A percentile compares a stretch with the other conserved stretches of the same genome.
These are phyloP conservation scores for Lota lota DNA, from an alignment of 2,113 vertebrate genomes.

Conservation along the genomic window DNA sequence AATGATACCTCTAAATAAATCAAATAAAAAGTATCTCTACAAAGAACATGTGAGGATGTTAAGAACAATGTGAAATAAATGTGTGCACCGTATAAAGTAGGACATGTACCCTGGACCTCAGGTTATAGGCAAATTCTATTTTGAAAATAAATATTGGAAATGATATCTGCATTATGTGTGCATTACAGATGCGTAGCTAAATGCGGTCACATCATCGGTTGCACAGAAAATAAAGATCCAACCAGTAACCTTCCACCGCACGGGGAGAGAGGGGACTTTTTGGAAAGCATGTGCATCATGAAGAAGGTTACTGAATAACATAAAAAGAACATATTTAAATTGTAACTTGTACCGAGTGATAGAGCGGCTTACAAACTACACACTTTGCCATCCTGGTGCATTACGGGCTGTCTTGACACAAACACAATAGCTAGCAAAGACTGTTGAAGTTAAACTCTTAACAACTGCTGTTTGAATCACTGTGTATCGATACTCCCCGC, in stretches of 20 bases:
- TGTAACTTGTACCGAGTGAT: conserved; percentile 23
- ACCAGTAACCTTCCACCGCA: not conserved
- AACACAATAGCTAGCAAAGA: conserved; percentile 52
- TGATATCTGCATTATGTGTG: not conserved
- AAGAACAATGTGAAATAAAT: not conserved
- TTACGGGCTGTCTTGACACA: conserved; percentile 20
- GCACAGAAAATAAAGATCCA: conserved; percentile 23
- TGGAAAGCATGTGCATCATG: not conserved
- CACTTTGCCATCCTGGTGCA: conserved; percentile 38
- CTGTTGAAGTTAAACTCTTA: conserved; percentile 62
- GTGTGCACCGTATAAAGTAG: not conserved
- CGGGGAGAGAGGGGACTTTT: not conserved
- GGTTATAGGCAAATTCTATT: conserved; percentile 26
- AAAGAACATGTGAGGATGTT: not conserved
- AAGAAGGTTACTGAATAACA: not conserved
- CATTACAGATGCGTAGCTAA: not conserved
- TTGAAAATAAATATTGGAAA: conserved; percentile 13
- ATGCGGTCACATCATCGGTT: conserved; percentile 24
- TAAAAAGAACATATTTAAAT: conserved; percentile 24
- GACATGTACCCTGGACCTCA: not conserved
- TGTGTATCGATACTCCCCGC: conserved; percentile 55
- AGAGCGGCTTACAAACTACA: conserved; percentile 23
- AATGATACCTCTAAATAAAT: not conserved
- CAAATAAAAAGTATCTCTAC: not conserved
- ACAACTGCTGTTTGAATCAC: conserved; percentile 61